Percentiles rank a stretch among this genome's conserved stretches.
Evolutionary conservation across 2,113 vertebrate species (phyloP).

Genomic region (Oreotrochilus melanogaster): DNA sequence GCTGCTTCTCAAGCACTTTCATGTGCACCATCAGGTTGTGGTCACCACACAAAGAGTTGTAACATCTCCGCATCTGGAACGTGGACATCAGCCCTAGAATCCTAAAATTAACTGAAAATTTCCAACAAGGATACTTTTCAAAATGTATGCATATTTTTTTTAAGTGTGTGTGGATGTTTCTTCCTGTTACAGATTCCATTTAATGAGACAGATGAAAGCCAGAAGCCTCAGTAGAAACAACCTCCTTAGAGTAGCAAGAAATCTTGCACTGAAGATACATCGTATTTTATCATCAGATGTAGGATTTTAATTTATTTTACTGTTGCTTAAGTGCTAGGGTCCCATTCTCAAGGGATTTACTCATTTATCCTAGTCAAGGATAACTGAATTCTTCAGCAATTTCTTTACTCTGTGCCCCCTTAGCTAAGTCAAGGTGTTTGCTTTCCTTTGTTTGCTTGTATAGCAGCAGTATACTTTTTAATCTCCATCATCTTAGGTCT

Average conservation of each 20-base stretch:
- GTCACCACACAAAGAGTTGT: background rate
- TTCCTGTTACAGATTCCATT: background rate
- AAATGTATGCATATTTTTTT: background rate
- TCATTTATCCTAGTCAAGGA: constrained; percentile 49
- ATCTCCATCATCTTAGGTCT: background rate
- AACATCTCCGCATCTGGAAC: background rate
- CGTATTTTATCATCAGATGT: constrained; percentile 8
- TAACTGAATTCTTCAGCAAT: background rate
- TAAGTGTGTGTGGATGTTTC: background rate
- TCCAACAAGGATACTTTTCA: background rate
- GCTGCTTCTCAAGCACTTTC: background rate
- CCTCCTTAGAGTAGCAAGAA: background rate
- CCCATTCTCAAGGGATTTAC: background rate
- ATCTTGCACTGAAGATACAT: background rate
- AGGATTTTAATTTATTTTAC: constrained; percentile 50
- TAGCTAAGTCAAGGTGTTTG: constrained; percentile 34
- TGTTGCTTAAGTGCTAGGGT: constrained; percentile 20
- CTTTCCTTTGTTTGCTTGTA: constrained; percentile 20
- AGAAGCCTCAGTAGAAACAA: background rate
- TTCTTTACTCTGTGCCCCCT: background rate
- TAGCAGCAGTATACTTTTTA: background rate
- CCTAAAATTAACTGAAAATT: background rate
- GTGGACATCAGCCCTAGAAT: background rate
- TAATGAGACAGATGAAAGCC: background rate
- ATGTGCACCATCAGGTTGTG: accelerated